Base-by-base conservation (phyloP, 2,888 invertebrate genomes). In the Drosophila antonietae region DNA sequence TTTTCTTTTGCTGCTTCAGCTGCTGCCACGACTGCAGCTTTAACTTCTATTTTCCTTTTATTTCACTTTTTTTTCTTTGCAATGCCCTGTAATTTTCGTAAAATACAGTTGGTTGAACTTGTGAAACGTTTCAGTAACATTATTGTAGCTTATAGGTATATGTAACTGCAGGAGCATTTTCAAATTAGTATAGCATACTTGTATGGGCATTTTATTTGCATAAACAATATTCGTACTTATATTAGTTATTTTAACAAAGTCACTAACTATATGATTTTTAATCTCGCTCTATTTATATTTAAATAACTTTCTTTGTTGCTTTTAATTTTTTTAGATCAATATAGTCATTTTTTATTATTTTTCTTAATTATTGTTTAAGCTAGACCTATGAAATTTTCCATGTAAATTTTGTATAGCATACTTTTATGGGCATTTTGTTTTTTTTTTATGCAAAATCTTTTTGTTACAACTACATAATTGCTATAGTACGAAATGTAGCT, bases 1-100 rank as follows among this genome's bases (percentile, higher is more conserved):
- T 39, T 75, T 55, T 75, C 69, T 64, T 75, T 77, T 68, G 65
- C 65, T 46, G 49, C 73, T 67, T 37, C 52, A 37, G 52, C 52
- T 52, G 18, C 47, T 47, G 23, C 15, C 15, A 1, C 28, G 28
- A 10, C 51, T 20, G 52, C 20, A 20, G 53, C 37, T 37, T 44
- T 53, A 62, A 28, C 66, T 63, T 61, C 47, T 64, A 57, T 55
- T 53, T 60, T 75, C 55, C n/a, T 47, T 65, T 68, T 64, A 57
- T 71, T 63, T 76, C 56, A 67, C 62, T 70, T 55, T 44, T 15
- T 28, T 33, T 0, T 33, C 20, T 52, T 43, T 18, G 28, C 31
- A 14, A 68, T 67, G 33, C 55, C 55, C 55, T 67, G 46, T 7
- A 47, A 9, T n/a, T 20, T 33, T 4, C 5, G 12, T 10, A 28